Conservation (phyloP, 2,113 vertebrate species). For the Callocephalon fimbriatum region DNA sequence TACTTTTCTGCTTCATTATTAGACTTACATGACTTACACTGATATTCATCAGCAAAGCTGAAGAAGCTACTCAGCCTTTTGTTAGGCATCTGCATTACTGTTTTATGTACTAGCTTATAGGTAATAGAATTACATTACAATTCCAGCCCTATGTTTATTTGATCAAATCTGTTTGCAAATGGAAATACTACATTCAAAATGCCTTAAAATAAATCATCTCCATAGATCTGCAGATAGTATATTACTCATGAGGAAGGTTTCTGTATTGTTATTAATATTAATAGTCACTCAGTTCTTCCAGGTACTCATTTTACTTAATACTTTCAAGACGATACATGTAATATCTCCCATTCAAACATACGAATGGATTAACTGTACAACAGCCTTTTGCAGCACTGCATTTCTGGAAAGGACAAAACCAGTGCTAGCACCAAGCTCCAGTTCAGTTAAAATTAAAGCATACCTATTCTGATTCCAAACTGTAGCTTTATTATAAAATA, state of each 20-base stretch:
- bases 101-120: constrained; percentile 20
- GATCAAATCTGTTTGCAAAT: constrained; percentile 38
- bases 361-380: not conserved
- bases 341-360: not conserved
- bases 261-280: not conserved
- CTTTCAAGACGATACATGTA: not conserved
- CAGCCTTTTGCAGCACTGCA: not conserved
- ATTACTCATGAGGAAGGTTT: not conserved
- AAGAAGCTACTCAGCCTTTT: constrained; percentile 22
- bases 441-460: not conserved
- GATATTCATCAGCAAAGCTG: constrained; percentile 35
- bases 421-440: not conserved
- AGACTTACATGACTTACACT: not conserved
- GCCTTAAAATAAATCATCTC: constrained; percentile 15
- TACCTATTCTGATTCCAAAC: not conserved
- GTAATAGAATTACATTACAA: constrained; percentile 35
- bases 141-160: not conserved
- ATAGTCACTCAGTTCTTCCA: not conserved
- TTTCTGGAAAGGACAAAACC: not conserved
- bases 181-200: not conserved
- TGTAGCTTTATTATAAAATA: not conserved
- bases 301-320: not conserved
- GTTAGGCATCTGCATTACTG: constrained; percentile 8
- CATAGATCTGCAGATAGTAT: not conserved
- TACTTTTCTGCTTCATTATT: constrained; percentile 10